Evolutionary conservation across 1,140 invertebrate species (phyloP).

Genomic region (Papilio polytes): DNA sequence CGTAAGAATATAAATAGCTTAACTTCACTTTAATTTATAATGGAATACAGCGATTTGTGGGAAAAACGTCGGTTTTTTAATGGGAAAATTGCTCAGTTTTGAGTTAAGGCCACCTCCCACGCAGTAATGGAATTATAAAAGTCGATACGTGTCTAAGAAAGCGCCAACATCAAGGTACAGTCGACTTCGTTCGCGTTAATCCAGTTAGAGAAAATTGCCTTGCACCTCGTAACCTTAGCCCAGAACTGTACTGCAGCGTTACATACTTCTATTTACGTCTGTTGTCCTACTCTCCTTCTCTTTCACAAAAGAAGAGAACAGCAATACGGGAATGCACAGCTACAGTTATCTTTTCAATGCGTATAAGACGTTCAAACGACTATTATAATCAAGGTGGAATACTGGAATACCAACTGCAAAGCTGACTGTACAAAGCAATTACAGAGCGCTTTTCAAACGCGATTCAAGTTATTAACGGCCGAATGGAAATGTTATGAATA

Average conservation of each 20-base stretch:
- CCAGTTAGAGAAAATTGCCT: not conserved
- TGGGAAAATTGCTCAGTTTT: constrained; percentile 30
- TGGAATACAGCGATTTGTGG: constrained; percentile 45
- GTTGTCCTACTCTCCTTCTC: not conserved
- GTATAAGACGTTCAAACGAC: not conserved
- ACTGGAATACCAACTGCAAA: constrained; percentile 42
- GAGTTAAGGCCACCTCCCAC: constrained; percentile 54
- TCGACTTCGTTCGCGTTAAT: not conserved
- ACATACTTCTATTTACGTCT: not conserved
- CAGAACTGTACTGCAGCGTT: not conserved
- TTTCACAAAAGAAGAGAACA: not conserved
- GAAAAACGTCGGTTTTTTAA: constrained; percentile 36
- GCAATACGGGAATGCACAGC: not conserved
- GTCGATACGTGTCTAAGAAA: constrained; percentile 57
- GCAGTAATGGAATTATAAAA: constrained; percentile 61
- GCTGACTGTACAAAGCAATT: constrained; percentile 57
- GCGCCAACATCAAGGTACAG: constrained; percentile 42
- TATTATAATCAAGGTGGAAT: not conserved
- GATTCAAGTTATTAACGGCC: constrained; percentile 45
- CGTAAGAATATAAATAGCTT: not conserved
- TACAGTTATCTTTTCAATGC: not conserved
- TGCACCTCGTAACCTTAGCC: not conserved
- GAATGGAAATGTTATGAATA: constrained; percentile 42
- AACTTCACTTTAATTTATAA: constrained; percentile 33
- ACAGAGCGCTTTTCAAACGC: constrained; percentile 47